Evolutionary conservation across 92 coral and sea anemone species (phyloP), one percentile per base, ranked within the genome.

Genomic region (Galaxea fascicularis): DNA sequence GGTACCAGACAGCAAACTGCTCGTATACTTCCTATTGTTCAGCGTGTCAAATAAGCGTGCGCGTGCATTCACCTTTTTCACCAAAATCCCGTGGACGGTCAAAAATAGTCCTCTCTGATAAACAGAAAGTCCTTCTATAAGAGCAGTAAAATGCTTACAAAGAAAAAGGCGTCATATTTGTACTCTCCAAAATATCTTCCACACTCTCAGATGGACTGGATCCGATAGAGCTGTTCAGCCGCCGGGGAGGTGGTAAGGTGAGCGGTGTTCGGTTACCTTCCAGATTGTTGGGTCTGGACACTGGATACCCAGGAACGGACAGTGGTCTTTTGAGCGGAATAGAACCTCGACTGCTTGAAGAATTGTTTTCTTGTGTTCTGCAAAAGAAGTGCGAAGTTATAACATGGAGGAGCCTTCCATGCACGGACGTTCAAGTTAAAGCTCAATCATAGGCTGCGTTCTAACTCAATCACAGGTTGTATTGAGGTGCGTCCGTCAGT

Each of bases 141-240:
- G 31, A 5, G 5, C 41, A 12, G 3, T 17, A 25, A 0, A 1
- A 41, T 11, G 54, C 62, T 85, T 90, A 85, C 93, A 59, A 25
- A 10, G 78, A 39, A 66, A 90, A 90, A 4, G 93, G 93, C 24
- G 93, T 90, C 93, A 90, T 80, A 26, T 85, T 75, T 14, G 93
- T 74, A 4, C 87, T 71, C 29, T 85, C 90, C 41, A 86, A 67
- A 47, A 90, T 90, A 65, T 90, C 93, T 69, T 90, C 93, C 67
- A 90, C 80, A 39, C 90, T 90, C 47, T 90, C 93, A 13, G 82
- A 69, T 28, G 80, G 83, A 35, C 87, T 57, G 85, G 93, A 90
- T 74, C 76, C 84, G 11, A 79, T 29, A 22, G 76, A 74, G 22
- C 79, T 86, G 68, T 86, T 69, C 57, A 74, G 69, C 47, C 84